Percentiles rank a stretch among this genome's conserved stretches.
Evolutionary conservation across 2,113 vertebrate species (phyloP).

Genomic region (Erinaceus europaeus): DNA sequence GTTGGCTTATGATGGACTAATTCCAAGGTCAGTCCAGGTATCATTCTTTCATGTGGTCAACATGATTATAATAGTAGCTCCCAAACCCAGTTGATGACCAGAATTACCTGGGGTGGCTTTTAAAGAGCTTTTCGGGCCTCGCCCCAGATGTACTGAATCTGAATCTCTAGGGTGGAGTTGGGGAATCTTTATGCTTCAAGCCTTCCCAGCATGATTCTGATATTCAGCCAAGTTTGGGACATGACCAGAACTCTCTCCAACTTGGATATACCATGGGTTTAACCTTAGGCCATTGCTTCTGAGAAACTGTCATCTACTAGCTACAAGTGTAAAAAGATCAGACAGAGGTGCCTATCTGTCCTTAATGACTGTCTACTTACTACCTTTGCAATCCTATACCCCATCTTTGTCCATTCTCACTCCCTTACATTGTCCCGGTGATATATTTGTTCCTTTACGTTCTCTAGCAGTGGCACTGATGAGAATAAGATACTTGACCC

Average conservation of each 20-base stretch:
- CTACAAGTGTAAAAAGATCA: slow-evolving; percentile 10
- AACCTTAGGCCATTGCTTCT: background rate
- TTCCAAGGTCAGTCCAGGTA: background rate
- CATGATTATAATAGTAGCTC: background rate
- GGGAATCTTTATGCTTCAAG: slow-evolving; percentile 28
- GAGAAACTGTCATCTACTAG: slow-evolving; percentile 9
- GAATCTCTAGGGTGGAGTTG: background rate
- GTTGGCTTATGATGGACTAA: background rate
- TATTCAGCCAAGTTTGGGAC: background rate
- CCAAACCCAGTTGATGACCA: background rate
- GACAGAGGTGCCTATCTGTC: background rate
- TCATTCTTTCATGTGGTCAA: background rate
- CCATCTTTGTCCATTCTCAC: background rate
- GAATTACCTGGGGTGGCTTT: background rate
- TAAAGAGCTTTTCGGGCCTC: background rate
- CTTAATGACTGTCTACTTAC: background rate
- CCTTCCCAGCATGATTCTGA: background rate
- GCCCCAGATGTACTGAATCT: background rate
- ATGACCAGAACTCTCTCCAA: background rate
- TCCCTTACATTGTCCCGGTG: background rate
- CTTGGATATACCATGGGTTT: background rate
- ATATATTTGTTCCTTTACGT: background rate
- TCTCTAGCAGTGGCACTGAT: background rate
- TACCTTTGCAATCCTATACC: background rate
- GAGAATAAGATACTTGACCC: background rate